These are phyloP conservation scores for Acrobasis repandana DNA, from an alignment of 2,888 invertebrate genomes.

Conservation along the genomic window DNA sequence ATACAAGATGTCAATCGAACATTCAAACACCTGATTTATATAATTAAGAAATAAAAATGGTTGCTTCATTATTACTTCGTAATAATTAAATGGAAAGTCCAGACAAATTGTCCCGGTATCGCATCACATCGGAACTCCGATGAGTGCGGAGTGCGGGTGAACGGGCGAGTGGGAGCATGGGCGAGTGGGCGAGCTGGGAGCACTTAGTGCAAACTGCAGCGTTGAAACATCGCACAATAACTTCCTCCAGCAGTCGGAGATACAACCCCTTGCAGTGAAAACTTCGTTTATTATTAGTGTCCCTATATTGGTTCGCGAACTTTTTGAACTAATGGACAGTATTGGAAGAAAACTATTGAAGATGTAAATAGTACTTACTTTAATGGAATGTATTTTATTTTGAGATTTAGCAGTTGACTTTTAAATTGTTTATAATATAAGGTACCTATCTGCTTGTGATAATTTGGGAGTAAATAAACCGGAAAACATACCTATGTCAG, in stretches of 20 bases:
- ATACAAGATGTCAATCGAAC: too few species aligned
- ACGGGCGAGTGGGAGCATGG: constrained; percentile 33
- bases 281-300: constrained; percentile 35
- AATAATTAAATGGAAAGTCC: constrained; percentile 2
- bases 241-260: constrained; percentile 41
- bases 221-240: constrained; percentile 58
- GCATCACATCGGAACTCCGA: constrained; percentile 1
- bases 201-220: constrained; percentile 53
- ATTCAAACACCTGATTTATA: too few species aligned
- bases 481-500: too few species aligned
- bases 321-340: constrained; percentile 28
- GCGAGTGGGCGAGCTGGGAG: constrained; percentile 31
- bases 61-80: neutral
- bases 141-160: constrained; percentile 38
- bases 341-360: constrained; percentile 21
- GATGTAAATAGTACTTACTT: constrained; percentile 10
- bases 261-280: constrained; percentile 35
- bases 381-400: neutral
- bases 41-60: neutral
- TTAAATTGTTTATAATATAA: too few species aligned
- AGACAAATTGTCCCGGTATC: constrained; percentile 7
- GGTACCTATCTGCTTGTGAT: too few species aligned
- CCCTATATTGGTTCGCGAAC: constrained; percentile 29
- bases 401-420: neutral
- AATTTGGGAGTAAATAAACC: too few species aligned